A percentile compares a stretch with the other conserved stretches of the same genome.
Conservation (phyloP, 2,888 invertebrate species). For the Anorthoa munda region DNA sequence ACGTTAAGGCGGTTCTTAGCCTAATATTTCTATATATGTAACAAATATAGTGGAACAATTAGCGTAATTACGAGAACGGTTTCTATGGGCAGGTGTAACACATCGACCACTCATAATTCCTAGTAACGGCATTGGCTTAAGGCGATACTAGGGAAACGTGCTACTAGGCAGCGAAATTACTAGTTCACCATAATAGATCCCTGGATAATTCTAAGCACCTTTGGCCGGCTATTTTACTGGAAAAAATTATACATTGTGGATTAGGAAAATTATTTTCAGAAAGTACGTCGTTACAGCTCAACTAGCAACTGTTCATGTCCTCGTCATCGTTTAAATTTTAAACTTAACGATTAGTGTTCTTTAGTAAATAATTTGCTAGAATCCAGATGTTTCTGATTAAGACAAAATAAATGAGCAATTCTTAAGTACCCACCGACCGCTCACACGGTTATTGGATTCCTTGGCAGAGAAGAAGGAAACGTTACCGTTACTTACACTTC, state of each 20-base stretch:
- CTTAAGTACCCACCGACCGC: neutral
- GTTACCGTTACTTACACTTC: conserved; percentile 15
- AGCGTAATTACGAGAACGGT: conserved; percentile 87
- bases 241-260: conserved; percentile 68
- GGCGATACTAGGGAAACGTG: conserved; percentile 87
- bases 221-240: conserved; percentile 79
- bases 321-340: conserved; percentile 1
- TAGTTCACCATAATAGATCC: conserved; percentile 84
- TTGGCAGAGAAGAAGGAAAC: conserved; percentile 19
- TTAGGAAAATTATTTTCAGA: conserved; percentile 59
- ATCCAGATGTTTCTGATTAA: neutral
- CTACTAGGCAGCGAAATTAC: conserved; percentile 86
- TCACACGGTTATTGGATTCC: neutral
- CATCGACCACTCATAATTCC: conserved; percentile 86
- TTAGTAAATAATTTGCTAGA: conserved; percentile 4
- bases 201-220: conserved; percentile 85
- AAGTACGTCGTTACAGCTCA: conserved; percentile 15
- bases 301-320: conserved; percentile 16
- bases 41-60: conserved; percentile 81
- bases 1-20: conserved; percentile 59
- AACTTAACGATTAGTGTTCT: conserved; percentile 12
- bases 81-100: conserved; percentile 87
- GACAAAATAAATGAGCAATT: neutral
- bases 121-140: conserved; percentile 87
- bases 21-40: conserved; percentile 68